Evolutionary conservation across 2,113 vertebrate genomes (phyloP).

Genomic region (Microtus pennsylvanicus): DNA sequence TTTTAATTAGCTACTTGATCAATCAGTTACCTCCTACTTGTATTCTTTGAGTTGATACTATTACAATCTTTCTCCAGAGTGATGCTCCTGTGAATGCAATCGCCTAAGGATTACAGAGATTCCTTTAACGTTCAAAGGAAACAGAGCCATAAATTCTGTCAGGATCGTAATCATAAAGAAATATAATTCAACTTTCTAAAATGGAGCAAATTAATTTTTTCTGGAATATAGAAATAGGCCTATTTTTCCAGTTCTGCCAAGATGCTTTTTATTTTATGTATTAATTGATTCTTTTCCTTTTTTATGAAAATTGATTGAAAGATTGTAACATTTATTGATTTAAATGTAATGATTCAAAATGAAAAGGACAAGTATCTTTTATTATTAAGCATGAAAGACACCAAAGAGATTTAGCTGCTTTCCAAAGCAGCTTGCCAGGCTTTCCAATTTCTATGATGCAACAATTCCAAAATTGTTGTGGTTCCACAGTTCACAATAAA

Average conservation of each 20-base stretch:
- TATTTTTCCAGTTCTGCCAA: neutral
- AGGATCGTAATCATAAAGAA: neutral
- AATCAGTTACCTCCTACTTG: neutral
- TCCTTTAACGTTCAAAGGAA: neutral
- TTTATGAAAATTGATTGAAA: neutral
- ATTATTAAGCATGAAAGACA: neutral
- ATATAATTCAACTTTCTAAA: neutral
- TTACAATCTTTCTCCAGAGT: neutral
- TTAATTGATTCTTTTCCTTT: slow-evolving; percentile 14
- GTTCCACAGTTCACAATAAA: neutral
- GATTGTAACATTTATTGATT: slow-evolving; percentile 22
- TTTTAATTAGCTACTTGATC: neutral
- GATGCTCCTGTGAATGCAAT: neutral
- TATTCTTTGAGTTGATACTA: neutral
- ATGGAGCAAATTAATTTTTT: neutral
- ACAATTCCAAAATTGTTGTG: too few species aligned
- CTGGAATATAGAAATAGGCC: neutral
- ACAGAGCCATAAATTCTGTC: neutral
- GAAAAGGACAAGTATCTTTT: neutral
- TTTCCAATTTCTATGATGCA: neutral
- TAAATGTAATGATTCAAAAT: slow-evolving; percentile 14
- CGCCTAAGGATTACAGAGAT: neutral
- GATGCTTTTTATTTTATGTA: slow-evolving; percentile 9
- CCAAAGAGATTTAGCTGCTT: neutral
- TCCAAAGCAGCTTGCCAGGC: neutral